A percentile compares a stretch with the other conserved stretches of the same genome.
These are phyloP conservation scores for Polydrusus cervinus DNA, from an alignment of 2,888 invertebrate genomes.

Conservation along the genomic window DNA sequence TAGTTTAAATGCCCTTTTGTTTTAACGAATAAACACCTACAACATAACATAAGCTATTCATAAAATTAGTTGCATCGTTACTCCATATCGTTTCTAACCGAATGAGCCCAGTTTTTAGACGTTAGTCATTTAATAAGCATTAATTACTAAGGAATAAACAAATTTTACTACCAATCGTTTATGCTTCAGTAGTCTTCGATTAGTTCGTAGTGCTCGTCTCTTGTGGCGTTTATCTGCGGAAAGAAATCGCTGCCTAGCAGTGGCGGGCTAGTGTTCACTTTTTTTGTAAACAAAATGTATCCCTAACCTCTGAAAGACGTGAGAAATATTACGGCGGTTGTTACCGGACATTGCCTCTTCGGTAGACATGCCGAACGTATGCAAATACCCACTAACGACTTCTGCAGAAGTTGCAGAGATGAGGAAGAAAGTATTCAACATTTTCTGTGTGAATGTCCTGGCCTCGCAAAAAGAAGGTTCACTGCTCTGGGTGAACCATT, in stretches of 20 bases:
- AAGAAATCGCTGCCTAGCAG: slow-evolving; percentile 37
- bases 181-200: slow-evolving; percentile 65
- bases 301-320: too few species aligned
- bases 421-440: too few species aligned
- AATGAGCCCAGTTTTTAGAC: slow-evolving; percentile 40
- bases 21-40: slow-evolving; percentile 3
- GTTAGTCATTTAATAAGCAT: slow-evolving; percentile 58
- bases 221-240: slow-evolving; percentile 48
- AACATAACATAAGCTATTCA: neutral
- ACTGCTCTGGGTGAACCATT: too few species aligned
- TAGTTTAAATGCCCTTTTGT: neutral
- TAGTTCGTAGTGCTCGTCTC: slow-evolving; percentile 57
- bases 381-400: too few species aligned
- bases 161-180: slow-evolving; percentile 64
- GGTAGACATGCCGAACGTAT: too few species aligned
- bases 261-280: slow-evolving; percentile 35
- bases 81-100: slow-evolving; percentile 15
- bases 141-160: slow-evolving; percentile 61
- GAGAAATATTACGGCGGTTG: too few species aligned
- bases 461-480: too few species aligned
- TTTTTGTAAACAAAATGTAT: too few species aligned
- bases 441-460: too few species aligned
- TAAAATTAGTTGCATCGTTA: slow-evolving; percentile 6
- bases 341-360: too few species aligned
- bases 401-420: too few species aligned